A percentile compares a stretch with the other conserved stretches of the same genome.
Conservation (phyloP, 2,888 invertebrate genomes). For the Panorpa germanica region DNA sequence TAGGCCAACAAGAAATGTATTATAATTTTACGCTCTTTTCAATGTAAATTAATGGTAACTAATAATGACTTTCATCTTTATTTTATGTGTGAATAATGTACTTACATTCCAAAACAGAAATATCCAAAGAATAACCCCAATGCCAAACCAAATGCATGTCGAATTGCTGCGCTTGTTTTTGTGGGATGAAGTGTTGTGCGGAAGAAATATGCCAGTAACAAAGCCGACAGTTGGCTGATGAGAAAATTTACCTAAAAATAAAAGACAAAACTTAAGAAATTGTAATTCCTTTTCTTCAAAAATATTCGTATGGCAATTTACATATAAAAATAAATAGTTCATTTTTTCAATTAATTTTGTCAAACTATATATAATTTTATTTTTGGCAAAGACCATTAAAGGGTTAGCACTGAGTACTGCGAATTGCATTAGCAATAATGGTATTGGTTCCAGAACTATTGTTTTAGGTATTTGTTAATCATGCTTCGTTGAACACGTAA, state of each 20-base stretch:
- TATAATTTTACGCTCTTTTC: conserved; percentile 8
- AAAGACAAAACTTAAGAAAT: conserved; percentile 12
- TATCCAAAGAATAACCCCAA: conserved; percentile 66
- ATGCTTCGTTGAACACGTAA: too few relatives aligned
- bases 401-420: too few relatives aligned
- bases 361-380: too few relatives aligned
- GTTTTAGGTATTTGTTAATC: too few relatives aligned
- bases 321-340: too few relatives aligned
- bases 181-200: conserved; percentile 56
- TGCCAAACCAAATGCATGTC: conserved; percentile 61
- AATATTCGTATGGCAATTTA: too few relatives aligned
- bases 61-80: conserved; percentile 9
- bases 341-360: too few relatives aligned
- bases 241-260: conserved; percentile 65
- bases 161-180: conserved; percentile 41
- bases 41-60: conserved; percentile 9
- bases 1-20: too few relatives aligned
- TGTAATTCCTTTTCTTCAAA: too few relatives aligned
- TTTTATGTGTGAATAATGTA: conserved; percentile 14
- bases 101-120: conserved; percentile 78
- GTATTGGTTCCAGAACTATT: too few relatives aligned
- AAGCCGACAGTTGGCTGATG: conserved; percentile 61
- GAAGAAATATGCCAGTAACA: conserved; percentile 60
- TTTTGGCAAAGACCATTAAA: too few relatives aligned
- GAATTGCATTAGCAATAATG: too few relatives aligned